A percentile compares a stretch with the other conserved stretches of the same genome.
Evolutionary conservation across 2,113 vertebrate species (phyloP).

Genomic region (Cairina moschata): DNA sequence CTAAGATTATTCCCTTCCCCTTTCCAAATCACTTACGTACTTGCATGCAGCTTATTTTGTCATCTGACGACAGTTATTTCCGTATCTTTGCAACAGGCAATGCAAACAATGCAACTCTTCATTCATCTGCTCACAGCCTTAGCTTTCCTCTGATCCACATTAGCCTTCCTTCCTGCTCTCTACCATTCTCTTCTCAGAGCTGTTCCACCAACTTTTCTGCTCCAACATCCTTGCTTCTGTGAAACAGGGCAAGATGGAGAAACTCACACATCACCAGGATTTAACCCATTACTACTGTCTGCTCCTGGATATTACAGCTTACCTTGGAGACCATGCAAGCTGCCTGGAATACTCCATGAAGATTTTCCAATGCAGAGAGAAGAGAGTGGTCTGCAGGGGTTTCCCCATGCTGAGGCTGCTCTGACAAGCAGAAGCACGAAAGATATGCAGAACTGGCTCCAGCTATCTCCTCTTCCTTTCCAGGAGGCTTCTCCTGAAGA

Average conservation of each 20-base stretch:
- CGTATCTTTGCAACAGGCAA: not conserved
- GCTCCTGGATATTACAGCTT: not conserved
- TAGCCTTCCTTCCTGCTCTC: not conserved
- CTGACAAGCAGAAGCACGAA: rapidly evolving
- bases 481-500: not conserved
- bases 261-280: rapidly evolving
- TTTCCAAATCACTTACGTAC: not conserved
- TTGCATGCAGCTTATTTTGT: not conserved
- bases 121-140: not conserved
- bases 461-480: not conserved
- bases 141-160: not conserved
- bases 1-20: not conserved
- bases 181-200: not conserved
- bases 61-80: not conserved
- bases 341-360: not conserved
- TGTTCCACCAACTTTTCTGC: not conserved
- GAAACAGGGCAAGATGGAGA: not conserved
- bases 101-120: not conserved
- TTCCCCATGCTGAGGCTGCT: not conserved
- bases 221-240: not conserved
- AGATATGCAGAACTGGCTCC: not conserved
- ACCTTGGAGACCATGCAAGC: not conserved
- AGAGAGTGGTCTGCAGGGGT: not conserved
- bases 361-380: not conserved
- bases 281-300: not conserved